These are phyloP conservation scores for Metaphire vulgaris DNA, from an alignment of 1,140 invertebrate species.

Conservation along the genomic window DNA sequence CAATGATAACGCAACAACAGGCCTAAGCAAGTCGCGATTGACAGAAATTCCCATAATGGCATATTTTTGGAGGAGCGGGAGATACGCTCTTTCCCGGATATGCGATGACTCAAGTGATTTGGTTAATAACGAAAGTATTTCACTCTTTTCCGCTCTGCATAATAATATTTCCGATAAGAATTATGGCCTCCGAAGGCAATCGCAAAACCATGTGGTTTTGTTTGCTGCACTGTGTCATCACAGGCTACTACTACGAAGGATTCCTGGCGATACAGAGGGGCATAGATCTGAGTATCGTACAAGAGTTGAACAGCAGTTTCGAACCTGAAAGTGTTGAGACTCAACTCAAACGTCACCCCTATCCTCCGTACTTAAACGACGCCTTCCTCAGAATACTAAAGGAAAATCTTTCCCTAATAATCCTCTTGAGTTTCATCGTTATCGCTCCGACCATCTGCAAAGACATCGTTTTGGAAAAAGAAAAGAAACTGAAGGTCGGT, in stretches of 20 bases:
- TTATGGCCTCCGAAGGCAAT: no score
- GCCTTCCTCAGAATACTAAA: slow-evolving; percentile 51
- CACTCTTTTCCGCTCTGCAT: no score
- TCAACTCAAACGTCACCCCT: slow-evolving; percentile 56
- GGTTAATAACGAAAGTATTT: no score
- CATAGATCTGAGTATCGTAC: slow-evolving; percentile 57
- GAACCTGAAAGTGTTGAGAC: not conserved
- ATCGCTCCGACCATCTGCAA: slow-evolving; percentile 43
- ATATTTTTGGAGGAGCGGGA: no score
- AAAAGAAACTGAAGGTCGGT: slow-evolving; percentile 48
- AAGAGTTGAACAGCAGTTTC: slow-evolving; percentile 29
- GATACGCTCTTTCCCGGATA: no score
- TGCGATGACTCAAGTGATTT: no score
- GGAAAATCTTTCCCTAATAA: slow-evolving; percentile 55
- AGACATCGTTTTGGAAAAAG: slow-evolving; percentile 48
- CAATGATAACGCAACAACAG: no score
- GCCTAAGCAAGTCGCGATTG: no score
- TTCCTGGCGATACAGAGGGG: slow-evolving; percentile 62
- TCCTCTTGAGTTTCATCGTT: slow-evolving; percentile 63
- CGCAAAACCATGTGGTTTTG: no score
- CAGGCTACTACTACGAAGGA: slow-evolving; percentile 59
- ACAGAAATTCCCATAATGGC: no score
- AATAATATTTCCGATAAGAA: no score
- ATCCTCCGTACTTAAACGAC: slow-evolving; percentile 46
- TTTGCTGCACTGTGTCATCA: no score